A percentile compares a stretch with the other conserved stretches of the same genome.
Evolutionary conservation across 2,888 invertebrate species (phyloP).

Genomic region (Balanococcus diminutus): DNA sequence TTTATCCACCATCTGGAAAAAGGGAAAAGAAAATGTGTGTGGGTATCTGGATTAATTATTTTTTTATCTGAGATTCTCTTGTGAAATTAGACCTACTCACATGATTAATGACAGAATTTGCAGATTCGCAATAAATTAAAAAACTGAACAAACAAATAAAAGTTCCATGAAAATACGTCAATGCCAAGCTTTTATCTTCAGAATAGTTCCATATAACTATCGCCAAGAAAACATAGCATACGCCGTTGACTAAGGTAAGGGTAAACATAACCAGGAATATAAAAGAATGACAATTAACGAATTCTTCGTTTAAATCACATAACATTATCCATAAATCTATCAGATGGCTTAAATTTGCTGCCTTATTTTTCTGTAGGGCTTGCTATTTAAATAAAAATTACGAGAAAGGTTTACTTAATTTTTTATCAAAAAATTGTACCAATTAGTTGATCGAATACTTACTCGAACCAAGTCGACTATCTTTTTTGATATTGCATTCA

Average conservation of each 20-base stretch:
- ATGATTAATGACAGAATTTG: neutral
- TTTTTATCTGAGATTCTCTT: neutral
- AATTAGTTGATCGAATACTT: too few relatives aligned
- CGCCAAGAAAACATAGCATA: neutral
- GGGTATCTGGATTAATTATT: neutral
- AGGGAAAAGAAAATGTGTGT: neutral
- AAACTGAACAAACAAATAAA: neutral
- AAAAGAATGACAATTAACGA: neutral
- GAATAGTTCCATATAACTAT: neutral
- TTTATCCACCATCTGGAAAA: neutral
- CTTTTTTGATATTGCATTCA: neutral
- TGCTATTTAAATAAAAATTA: neutral
- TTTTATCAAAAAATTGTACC: neutral
- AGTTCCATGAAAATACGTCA: neutral
- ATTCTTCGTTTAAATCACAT: neutral
- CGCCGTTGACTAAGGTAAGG: neutral
- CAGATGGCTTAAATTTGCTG: neutral
- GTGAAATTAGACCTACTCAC: neutral
- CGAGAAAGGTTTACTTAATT: too few relatives aligned
- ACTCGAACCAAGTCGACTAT: neutral
- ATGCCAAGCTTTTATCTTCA: neutral
- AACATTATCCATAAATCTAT: neutral
- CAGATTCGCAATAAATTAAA: neutral
- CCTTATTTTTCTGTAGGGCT: neutral
- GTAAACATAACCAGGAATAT: neutral